phyloP scores from a whole-genome alignment of 2,113 vertebrate genomes.

The Tupaia tana region DNA sequence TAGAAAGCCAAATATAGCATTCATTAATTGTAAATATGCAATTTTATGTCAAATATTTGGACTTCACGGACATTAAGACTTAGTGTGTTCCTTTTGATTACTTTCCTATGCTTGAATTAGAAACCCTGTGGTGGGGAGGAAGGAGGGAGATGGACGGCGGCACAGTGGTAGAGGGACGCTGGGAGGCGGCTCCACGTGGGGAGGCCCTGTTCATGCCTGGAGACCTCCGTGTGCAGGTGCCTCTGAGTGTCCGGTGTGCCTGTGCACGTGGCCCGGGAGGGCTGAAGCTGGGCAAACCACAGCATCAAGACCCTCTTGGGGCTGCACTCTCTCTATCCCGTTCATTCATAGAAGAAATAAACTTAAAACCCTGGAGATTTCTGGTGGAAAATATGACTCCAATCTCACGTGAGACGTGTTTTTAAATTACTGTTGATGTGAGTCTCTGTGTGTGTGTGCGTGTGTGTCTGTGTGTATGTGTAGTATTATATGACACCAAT shows the following conservation, averaged over 20 bases:
- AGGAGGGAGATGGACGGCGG: too few relatives aligned
- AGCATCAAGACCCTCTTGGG: too few relatives aligned
- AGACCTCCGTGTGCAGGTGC: too few relatives aligned
- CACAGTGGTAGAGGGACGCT: too few relatives aligned
- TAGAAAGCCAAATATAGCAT: conserved; percentile 32
- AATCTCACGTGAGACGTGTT: not conserved
- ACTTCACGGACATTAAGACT: conserved; percentile 28
- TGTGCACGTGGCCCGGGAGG: too few relatives aligned
- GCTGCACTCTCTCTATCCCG: too few relatives aligned
- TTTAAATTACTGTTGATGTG: not conserved
- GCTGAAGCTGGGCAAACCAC: too few relatives aligned
- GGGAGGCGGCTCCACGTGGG: too few relatives aligned
- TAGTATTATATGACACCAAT: not conserved
- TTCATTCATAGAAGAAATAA: too few relatives aligned
- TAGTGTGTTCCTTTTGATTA: conserved; percentile 19
- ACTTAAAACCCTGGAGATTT: conserved; percentile 45
- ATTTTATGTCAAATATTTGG: conserved; percentile 36
- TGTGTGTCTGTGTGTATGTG: not conserved
- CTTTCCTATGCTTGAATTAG: not conserved
- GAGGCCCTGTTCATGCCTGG: too few relatives aligned
- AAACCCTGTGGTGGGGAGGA: too few relatives aligned
- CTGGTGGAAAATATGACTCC: not conserved
- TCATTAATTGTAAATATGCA: conserved; percentile 23
- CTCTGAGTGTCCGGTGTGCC: too few relatives aligned
- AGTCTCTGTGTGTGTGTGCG: not conserved